Percentiles rank a stretch among this genome's conserved stretches.
These are phyloP conservation scores for Azemiops feae DNA, from an alignment of 2,113 vertebrate genomes.

Conservation along the genomic window DNA sequence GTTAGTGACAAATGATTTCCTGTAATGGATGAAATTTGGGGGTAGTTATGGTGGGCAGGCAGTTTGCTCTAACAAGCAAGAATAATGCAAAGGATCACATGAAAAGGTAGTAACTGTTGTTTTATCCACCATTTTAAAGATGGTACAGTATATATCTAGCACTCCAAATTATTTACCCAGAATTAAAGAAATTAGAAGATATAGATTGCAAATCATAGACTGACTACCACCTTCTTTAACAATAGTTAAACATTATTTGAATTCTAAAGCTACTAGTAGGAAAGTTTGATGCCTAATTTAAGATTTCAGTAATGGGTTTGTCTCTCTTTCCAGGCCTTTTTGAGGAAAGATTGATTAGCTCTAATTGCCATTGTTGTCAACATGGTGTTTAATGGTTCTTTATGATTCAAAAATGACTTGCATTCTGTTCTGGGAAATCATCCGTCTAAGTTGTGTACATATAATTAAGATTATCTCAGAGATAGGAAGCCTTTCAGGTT, in stretches of 20 bases:
- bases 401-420: not conserved
- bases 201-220: too few species aligned
- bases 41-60: not conserved
- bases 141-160: not conserved
- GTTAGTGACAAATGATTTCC: not conserved
- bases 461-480: not conserved
- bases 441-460: not conserved
- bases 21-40: not conserved
- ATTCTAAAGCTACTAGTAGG: not conserved
- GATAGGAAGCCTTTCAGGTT: not conserved
- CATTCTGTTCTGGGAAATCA: not conserved
- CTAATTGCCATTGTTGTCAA: not conserved
- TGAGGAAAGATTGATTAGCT: not conserved
- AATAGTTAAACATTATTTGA: not conserved
- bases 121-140: not conserved
- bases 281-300: not conserved
- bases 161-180: not conserved
- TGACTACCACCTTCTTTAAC: not conserved
- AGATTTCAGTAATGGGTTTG: not conserved
- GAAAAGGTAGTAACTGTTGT: not conserved
- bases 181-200: not conserved
- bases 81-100: not conserved
- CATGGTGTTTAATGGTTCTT: not conserved
- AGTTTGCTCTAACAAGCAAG: not conserved
- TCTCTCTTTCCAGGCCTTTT: not conserved